Conservation (phyloP, 2,888 invertebrate genomes). For the Drosophila colorata region DNA sequence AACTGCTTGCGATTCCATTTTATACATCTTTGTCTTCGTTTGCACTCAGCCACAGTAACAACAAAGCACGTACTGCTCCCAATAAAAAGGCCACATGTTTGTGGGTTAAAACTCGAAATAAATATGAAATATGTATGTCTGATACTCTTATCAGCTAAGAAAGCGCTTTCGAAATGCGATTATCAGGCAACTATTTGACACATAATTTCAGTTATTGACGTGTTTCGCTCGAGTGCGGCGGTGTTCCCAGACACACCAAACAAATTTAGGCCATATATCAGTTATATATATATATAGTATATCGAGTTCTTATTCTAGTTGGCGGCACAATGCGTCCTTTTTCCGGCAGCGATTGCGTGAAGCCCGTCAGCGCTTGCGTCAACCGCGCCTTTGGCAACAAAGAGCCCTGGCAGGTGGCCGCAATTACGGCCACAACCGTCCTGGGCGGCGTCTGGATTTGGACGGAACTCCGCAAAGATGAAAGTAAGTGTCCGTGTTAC, state of each 20-base stretch:
- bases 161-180: slow-evolving; percentile 45
- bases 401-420: slow-evolving; percentile 93
- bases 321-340: slow-evolving; percentile 72
- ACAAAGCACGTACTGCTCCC: not conserved
- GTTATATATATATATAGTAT: slow-evolving; percentile 5
- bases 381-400: slow-evolving; percentile 88
- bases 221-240: slow-evolving; percentile 47
- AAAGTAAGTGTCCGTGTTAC: slow-evolving; percentile 87
- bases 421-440: slow-evolving; percentile 91
- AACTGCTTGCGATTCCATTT: not conserved
- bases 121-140: slow-evolving; percentile 6
- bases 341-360: slow-evolving; percentile 72
- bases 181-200: slow-evolving; percentile 38
- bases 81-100: not conserved
- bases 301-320: slow-evolving; percentile 36
- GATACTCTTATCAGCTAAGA: slow-evolving; percentile 57
- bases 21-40: not conserved
- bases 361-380: slow-evolving; percentile 85
- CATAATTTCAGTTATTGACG: slow-evolving; percentile 52
- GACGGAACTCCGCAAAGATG: slow-evolving; percentile 89
- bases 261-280: not conserved
- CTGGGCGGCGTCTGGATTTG: slow-evolving; percentile 90
- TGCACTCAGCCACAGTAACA: not conserved
- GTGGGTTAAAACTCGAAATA: not conserved
- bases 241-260: slow-evolving; percentile 17